phyloP scores from a whole-genome alignment of 1,140 invertebrate species.

The Drosophila punjabiensis region DNA sequence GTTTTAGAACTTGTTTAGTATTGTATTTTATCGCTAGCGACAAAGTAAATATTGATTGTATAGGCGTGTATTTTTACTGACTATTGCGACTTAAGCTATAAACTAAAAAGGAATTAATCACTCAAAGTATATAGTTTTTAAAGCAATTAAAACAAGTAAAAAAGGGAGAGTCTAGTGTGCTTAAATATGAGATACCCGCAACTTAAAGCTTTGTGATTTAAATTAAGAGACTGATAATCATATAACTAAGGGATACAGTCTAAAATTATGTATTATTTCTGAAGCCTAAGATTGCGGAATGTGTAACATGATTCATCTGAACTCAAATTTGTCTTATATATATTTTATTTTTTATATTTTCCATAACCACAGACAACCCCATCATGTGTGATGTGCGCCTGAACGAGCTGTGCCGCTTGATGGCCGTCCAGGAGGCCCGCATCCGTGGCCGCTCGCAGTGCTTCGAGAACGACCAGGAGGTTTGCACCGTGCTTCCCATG shows the following conservation, averaged over 20 bases:
- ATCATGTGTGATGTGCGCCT: slow-evolving; percentile 90
- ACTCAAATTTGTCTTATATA: no score
- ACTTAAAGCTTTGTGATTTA: no score
- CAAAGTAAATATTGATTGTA: not conserved
- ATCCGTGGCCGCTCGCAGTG: slow-evolving; percentile 88
- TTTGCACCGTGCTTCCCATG: slow-evolving; percentile 85
- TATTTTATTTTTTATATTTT: not conserved
- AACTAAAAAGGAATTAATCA: not conserved
- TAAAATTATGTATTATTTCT: not conserved
- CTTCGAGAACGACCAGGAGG: slow-evolving; percentile 86
- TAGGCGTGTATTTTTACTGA: no score
- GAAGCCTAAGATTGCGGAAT: not conserved
- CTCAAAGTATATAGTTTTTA: no score
- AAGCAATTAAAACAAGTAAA: no score
- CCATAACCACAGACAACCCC: slow-evolving; percentile 89
- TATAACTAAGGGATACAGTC: no score
- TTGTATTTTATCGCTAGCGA: no score
- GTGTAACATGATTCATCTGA: no score
- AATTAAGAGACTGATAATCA: no score
- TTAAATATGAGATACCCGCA: no score
- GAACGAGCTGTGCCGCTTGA: slow-evolving; percentile 88
- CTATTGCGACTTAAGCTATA: not conserved
- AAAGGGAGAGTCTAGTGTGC: no score
- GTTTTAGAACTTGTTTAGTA: not conserved
- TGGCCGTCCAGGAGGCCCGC: slow-evolving; percentile 90